Evolutionary conservation across 1,140 invertebrate genomes (phyloP), one percentile per base, ranked within the genome.

Genomic region (Polypedilum pembai): DNA sequence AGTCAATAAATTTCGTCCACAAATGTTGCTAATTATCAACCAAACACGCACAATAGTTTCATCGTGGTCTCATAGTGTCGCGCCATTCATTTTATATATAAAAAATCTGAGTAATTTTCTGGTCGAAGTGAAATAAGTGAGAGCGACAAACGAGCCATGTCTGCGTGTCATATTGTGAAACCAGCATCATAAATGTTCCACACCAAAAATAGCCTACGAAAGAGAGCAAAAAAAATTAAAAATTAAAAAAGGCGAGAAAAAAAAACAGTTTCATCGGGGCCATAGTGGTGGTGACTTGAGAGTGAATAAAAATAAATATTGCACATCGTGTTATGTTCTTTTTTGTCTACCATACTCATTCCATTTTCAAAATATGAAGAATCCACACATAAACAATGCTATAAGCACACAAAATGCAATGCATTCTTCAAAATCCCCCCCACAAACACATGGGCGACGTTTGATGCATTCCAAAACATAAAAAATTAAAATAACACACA

Each of bases 131-230:
- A n/a, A 56, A 45, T 12, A 45, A 45, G 2, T 45, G 41, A 15
- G n/a, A 56, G 45, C 45, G 45, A 56, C n/a, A 56, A 56, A 56
- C 45, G 45, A 56, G 45, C 17, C 65, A 69, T 69, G 65, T 69
- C 45, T 69, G 65, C 20, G 17, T 69, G 17, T 69, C 65, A 69
- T 69, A 20, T 69, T 69, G 20, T 69, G 65, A 69, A 69, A 69
- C 65, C 65, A 69, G 65, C 65, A 69, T 69, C 65, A 69, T 69
- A 69, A 69, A 69, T 69, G 65, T 69, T 69, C 65, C 65, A 69
- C 17, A 69, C 65, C 20, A 69, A 69, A 66, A 69, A 21, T 21
- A 69, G 17, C 65, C 17, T 15, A 18, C 65, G 20, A 18, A n/a
- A n/a, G 15, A 20, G 15, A 69, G 65, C 7, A 8, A 69, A 20